Evolutionary conservation across 2,797 vertebrate genomes (phyloP).

Genomic region (Tauraco hartlaubi): DNA sequence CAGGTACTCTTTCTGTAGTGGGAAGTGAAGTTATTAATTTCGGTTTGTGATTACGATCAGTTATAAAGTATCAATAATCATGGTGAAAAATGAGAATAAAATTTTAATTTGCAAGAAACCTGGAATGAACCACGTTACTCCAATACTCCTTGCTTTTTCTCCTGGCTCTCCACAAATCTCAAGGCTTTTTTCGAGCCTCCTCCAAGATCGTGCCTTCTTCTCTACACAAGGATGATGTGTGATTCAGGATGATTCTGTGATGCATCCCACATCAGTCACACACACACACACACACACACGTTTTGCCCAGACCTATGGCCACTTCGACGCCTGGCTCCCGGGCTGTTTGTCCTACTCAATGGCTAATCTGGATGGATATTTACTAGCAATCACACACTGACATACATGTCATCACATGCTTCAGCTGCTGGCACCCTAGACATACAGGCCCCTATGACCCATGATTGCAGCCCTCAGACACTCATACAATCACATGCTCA

Average conservation of each 20-base stretch:
- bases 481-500: not conserved
- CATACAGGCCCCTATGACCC: too few relatives aligned
- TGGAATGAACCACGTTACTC: not conserved
- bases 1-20: not conserved
- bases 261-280: not conserved
- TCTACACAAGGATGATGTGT: not conserved
- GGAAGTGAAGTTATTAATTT: not conserved
- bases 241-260: not conserved
- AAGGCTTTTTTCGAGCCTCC: not conserved
- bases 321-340: not conserved
- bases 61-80: not conserved
- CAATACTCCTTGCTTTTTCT: not conserved
- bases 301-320: accelerated
- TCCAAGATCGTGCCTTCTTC: not conserved
- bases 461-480: not conserved
- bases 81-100: not conserved
- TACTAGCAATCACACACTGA: not conserved
- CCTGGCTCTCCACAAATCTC: not conserved
- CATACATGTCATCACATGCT: accelerated
- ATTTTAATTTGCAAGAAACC: not conserved
- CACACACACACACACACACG: not conserved
- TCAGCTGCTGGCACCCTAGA: accelerated
- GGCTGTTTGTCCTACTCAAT: not conserved
- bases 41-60: not conserved
- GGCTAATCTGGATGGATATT: not conserved